Evolutionary conservation across 2,797 vertebrate species (phyloP), one percentile per base, ranked within the genome.

Genomic region (Phrynocephalus vlangalii): DNA sequence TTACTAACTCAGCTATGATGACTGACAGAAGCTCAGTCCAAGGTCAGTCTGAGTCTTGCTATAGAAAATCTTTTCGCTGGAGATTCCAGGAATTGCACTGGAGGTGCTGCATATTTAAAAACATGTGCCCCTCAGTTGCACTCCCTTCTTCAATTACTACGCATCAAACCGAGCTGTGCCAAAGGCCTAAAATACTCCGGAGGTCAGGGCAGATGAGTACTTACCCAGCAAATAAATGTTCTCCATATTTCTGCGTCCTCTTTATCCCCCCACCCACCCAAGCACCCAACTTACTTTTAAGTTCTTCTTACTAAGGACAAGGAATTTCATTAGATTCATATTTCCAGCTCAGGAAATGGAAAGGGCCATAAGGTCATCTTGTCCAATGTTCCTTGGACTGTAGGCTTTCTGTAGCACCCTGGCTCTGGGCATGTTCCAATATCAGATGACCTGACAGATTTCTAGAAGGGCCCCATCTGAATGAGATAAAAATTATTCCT

Each of bases 121-220:
- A 68, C 56, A 77, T 76, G 56, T 44, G 71, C 68, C 82, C 38
- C 78, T 85, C 71, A 48, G 79, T 72, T 70, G 5, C 26, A 60
- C 15, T 11, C 44, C 48, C 68, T 73, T 79, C 87, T 88, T 88
- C 68, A 81, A 44, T 82, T 88, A 85, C 83, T 66, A 52, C 28
- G 33, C 79, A 38, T 79, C 82, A 66, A 88, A 79, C 52, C 20
- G 76, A 70, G 77, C 60, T 56, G n/a, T 68, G 83, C 83, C 79
- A 75, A 88, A 26, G 79, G 33, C 73, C 83, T 77, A 76, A 85
- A 88, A 88, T 82, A 81, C 48, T 30, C 30, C 71, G 60, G 83
- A 44, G 68, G 71, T 76, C 78, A 81, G 33, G 3, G 15, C 60
- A 81, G n/a, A 79, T 85, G 75, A 75, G 30, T 56, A 22, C 24